Conservation (phyloP, 1,140 invertebrate genomes). For the Agraylea sexmaculata region DNA sequence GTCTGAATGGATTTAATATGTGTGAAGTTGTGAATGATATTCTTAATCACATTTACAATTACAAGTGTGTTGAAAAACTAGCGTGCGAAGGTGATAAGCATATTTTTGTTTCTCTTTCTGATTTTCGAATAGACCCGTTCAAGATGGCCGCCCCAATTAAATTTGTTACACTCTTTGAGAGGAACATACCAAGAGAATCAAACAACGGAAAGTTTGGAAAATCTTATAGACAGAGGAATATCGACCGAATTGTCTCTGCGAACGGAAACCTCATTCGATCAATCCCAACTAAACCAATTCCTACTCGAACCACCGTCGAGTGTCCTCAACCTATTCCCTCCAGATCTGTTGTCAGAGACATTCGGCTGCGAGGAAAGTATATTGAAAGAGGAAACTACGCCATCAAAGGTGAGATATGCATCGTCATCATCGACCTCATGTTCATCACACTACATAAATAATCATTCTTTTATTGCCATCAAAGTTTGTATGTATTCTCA, state of each 20-base stretch:
- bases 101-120: conserved; percentile 5
- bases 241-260: background rate
- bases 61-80: background rate
- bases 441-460: conserved; percentile 1
- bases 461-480: background rate
- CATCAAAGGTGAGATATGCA: conserved; percentile 16
- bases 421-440: background rate
- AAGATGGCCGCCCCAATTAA: conserved; percentile 15
- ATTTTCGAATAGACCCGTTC: conserved; percentile 19
- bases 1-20: background rate
- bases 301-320: conserved; percentile 13
- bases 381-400: conserved; percentile 12
- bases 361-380: conserved; percentile 18
- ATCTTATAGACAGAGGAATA: conserved; percentile 1
- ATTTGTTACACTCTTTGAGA: conserved; percentile 1
- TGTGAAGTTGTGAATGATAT: background rate
- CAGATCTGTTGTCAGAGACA: conserved; percentile 17
- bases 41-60: background rate
- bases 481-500: conserved; percentile 1
- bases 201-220: conserved; percentile 11
- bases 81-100: background rate
- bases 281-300: conserved; percentile 4
- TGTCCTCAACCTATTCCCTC: conserved; percentile 8
- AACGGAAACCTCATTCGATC: background rate
- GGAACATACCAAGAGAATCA: conserved; percentile 11